phyloP scores from a whole-genome alignment of 2,888 invertebrate genomes.

The Meiosimyza platycephala region DNA sequence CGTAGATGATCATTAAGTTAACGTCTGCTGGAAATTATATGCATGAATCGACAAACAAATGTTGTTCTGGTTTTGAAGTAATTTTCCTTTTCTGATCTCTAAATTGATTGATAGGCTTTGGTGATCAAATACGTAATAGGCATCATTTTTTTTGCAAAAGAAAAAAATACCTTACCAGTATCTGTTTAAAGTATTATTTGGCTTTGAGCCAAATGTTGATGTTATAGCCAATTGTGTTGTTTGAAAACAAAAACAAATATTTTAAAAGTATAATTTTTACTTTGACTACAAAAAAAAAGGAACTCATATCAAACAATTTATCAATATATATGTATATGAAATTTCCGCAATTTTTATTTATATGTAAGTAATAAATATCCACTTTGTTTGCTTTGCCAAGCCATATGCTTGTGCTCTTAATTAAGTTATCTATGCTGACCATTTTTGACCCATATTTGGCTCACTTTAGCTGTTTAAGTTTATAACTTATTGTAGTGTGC shows the following conservation, averaged over 20 bases:
- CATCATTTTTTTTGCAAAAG: conserved; percentile 1
- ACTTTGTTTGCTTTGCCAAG: conserved; percentile 1
- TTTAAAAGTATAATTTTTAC: background rate
- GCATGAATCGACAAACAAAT: too few relatives aligned
- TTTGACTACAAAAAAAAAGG: too few relatives aligned
- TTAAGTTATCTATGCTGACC: conserved; percentile 23
- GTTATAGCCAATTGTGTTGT: too few relatives aligned
- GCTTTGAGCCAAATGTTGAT: conserved; percentile 40
- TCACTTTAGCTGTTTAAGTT: background rate
- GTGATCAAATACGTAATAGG: conserved; percentile 1
- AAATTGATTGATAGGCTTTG: conserved; percentile 2
- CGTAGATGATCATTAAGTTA: too few relatives aligned
- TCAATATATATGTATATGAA: background rate
- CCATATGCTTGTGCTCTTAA: background rate
- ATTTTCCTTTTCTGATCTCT: too few relatives aligned
- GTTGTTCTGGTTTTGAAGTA: too few relatives aligned
- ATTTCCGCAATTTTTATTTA: background rate
- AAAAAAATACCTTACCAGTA: background rate
- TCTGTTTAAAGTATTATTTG: conserved; percentile 34
- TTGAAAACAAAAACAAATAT: background rate
- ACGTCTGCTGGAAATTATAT: too few relatives aligned
- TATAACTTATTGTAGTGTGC: background rate
- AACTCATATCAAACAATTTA: too few relatives aligned
- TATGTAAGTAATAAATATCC: background rate
- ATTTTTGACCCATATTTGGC: background rate